Evolutionary conservation across 2,888 invertebrate genomes (phyloP), one percentile per base, ranked within the genome.

Genomic region (Halictus ligatus): DNA sequence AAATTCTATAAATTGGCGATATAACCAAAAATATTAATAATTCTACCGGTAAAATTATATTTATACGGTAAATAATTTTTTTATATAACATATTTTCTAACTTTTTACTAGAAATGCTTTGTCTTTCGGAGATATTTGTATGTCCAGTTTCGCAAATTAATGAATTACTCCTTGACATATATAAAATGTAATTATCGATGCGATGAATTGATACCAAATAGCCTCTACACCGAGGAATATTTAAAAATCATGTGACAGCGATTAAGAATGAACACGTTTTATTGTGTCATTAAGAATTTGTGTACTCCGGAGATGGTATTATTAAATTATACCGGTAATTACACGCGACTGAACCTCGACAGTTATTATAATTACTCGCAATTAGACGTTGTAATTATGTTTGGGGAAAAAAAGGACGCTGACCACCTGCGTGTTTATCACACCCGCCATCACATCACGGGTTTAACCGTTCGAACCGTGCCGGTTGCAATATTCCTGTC

Each of bases 371-470:
- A 84, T 85, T 79, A 73, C 76, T 43, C 15, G 48, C 25, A 79
- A 79, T 83, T 79, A 83, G 64, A 74, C 54, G 48, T 74, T n/a
- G 79, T 77, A 85, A 85, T 79, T 76, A 76, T 7, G 29, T 8
- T 54, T 43, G 48, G 21, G n/a, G 15, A 13, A n/a, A 60, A 60
- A 25, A 54, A 50, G 10, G 35, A 29, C 58, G n/a, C 40, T 13
- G 43, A 6, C 60, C 29, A 15, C 72, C 29, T 48, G 67, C 72
- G 64, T 76, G 84, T 84, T 84, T 85, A 85, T 85, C 79, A 76
- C 54, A 60, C 67, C 54, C 25, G 21, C n/a, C 58, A 85, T 85
- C 84, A 35, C 76, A 67, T 58, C 67, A 69, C 43, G 48, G 75
- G 21, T 58, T 67, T 72, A 83, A 73, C 54, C 72, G 58, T 18